Conservation (phyloP, 2,797 vertebrate species). For the Onychomys arenicola region DNA sequence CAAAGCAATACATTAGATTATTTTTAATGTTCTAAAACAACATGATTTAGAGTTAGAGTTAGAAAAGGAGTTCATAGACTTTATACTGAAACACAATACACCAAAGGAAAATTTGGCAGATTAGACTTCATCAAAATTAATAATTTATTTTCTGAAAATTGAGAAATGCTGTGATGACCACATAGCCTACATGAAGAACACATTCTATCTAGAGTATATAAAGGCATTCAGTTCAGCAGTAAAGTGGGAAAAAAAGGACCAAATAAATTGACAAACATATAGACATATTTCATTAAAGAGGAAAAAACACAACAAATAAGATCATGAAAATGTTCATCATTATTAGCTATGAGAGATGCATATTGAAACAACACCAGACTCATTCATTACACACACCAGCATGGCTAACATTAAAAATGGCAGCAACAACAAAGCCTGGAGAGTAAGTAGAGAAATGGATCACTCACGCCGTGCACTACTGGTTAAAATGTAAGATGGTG, state of each 20-base stretch:
- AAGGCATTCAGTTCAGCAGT: background rate
- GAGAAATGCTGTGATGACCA: background rate
- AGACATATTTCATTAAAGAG: background rate
- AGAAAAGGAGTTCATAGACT: constrained; percentile 5
- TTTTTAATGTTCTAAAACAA: background rate
- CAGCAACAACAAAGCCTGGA: background rate
- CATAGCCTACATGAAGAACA: background rate
- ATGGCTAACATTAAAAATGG: background rate
- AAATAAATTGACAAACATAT: constrained; percentile 7
- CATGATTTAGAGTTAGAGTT: background rate
- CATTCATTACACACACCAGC: background rate
- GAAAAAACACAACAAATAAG: background rate
- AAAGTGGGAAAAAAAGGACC: background rate
- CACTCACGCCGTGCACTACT: background rate
- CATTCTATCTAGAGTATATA: background rate
- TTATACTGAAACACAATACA: background rate
- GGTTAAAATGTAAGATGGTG: background rate
- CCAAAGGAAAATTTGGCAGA: background rate
- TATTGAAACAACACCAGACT: background rate
- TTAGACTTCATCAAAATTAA: background rate
- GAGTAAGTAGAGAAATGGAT: background rate
- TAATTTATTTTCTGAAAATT: background rate
- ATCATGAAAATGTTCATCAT: background rate
- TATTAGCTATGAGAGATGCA: background rate
- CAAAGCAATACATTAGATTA: background rate